phyloP scores from a whole-genome alignment of 2,113 vertebrate genomes.

The Hirundichthys speculiger region DNA sequence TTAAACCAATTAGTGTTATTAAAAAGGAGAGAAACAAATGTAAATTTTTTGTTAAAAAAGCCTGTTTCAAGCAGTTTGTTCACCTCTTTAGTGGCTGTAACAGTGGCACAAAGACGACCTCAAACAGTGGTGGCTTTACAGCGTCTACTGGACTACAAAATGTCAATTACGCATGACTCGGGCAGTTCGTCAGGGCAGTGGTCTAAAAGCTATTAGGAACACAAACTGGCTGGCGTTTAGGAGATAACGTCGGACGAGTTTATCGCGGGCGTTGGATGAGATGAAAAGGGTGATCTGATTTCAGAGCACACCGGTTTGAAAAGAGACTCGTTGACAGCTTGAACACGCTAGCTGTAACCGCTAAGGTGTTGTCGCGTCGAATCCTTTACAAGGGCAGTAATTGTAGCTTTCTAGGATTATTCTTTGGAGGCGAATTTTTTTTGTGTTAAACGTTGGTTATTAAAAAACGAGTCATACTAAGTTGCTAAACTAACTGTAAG shows the following conservation, averaged over 20 bases:
- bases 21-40: constrained; percentile 78
- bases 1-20: too few species aligned
- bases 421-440: too few species aligned
- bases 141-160: constrained; percentile 25
- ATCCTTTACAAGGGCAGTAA: constrained; percentile 59
- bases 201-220: constrained; percentile 42
- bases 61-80: constrained; percentile 67
- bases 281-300: constrained; percentile 9
- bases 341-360: constrained; percentile 11
- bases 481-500: constrained; percentile 3
- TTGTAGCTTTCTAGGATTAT: constrained; percentile 56
- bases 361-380: constrained; percentile 14
- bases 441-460: too few species aligned
- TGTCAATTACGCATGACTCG: constrained; percentile 49
- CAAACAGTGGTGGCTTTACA: neutral
- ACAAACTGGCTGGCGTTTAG: constrained; percentile 40
- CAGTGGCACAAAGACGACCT: constrained; percentile 34
- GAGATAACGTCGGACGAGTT: constrained; percentile 16
- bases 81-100: constrained; percentile 50
- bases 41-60: too few species aligned
- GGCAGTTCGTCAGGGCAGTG: constrained; percentile 67
- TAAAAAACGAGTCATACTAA: too few species aligned
- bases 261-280: neutral
- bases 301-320: constrained; percentile 21
- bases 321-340: constrained; percentile 9